phyloP scores from a whole-genome alignment of 2,888 invertebrate species.

The Antitype chi region DNA sequence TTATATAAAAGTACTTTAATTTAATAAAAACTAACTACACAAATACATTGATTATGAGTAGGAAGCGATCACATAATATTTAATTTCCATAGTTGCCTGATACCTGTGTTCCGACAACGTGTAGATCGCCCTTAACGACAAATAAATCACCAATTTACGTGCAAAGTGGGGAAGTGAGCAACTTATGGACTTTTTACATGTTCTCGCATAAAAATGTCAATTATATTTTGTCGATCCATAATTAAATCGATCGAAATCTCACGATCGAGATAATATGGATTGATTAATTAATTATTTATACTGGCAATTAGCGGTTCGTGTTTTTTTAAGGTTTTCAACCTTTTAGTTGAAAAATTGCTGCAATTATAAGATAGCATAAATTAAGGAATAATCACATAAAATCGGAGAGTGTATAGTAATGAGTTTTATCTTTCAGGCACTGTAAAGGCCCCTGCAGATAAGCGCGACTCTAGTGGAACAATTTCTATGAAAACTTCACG shows the following conservation, averaged over 20 bases:
- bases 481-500: too few species aligned
- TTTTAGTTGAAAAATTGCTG: slow-evolving; percentile 56
- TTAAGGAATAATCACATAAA: not conserved
- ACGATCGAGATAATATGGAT: slow-evolving; percentile 51
- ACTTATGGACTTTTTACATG: slow-evolving; percentile 27
- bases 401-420: not conserved
- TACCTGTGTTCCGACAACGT: slow-evolving; percentile 43
- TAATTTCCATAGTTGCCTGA: slow-evolving; percentile 48
- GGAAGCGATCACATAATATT: slow-evolving; percentile 52
- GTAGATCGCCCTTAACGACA: slow-evolving; percentile 56
- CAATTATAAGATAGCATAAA: slow-evolving; percentile 42
- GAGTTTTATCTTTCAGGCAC: not conserved
- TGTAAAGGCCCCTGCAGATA: not conserved
- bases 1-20: slow-evolving; percentile 1
- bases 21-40: slow-evolving; percentile 24
- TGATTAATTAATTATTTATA: slow-evolving; percentile 60
- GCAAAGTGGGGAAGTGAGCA: slow-evolving; percentile 25
- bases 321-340: slow-evolving; percentile 26
- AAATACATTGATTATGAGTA: slow-evolving; percentile 33
- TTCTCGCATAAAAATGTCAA: slow-evolving; percentile 56
- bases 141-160: slow-evolving; percentile 48
- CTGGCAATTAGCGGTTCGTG: slow-evolving; percentile 55
- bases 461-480: too few species aligned
- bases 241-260: slow-evolving; percentile 54
- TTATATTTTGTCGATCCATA: slow-evolving; percentile 53